Percentiles rank a stretch among this genome's conserved stretches.
Conservation (phyloP, 2,888 invertebrate genomes). For the Hoplodrina ambigua region DNA sequence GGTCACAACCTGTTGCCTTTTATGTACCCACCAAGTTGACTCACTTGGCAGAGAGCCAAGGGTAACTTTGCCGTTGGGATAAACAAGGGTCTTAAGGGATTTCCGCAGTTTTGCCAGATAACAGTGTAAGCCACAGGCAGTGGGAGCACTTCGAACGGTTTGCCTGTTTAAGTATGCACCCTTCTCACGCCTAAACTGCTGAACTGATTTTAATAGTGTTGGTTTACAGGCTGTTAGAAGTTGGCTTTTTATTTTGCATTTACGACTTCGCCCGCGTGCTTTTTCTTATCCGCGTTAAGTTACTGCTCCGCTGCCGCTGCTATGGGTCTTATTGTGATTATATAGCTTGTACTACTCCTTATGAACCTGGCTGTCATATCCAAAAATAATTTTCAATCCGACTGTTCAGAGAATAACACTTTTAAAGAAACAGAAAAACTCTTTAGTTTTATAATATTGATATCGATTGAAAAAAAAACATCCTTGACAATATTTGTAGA, state of each 20-base stretch:
- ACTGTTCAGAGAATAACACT: too few relatives aligned
- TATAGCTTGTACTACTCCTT: too few relatives aligned
- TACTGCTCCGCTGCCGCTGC: too few relatives aligned
- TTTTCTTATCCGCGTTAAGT: too few relatives aligned
- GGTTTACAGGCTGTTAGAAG: not conserved
- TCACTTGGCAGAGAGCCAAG: constrained; percentile 16
- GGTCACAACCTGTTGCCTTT: constrained; percentile 51
- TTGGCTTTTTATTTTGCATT: not conserved
- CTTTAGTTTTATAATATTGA: too few relatives aligned
- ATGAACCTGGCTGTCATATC: too few relatives aligned
- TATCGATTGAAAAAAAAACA: too few relatives aligned
- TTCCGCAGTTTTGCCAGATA: constrained; percentile 28
- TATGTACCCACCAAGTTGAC: constrained; percentile 25
- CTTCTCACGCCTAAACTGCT: constrained; percentile 14
- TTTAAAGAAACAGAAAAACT: too few relatives aligned
- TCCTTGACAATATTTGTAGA: too few relatives aligned
- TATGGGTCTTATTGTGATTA: too few relatives aligned
- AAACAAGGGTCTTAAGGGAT: constrained; percentile 38
- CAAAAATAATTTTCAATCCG: too few relatives aligned
- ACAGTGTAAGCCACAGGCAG: not conserved
- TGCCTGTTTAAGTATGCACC: constrained; percentile 37
- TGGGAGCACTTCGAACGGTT: not conserved
- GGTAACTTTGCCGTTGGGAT: constrained; percentile 21
- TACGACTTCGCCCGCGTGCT: too few relatives aligned
- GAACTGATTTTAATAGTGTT: constrained; percentile 1